These are phyloP conservation scores for Lasioglossum marginatum DNA, from an alignment of 2,888 invertebrate species.

Conservation along the genomic window DNA sequence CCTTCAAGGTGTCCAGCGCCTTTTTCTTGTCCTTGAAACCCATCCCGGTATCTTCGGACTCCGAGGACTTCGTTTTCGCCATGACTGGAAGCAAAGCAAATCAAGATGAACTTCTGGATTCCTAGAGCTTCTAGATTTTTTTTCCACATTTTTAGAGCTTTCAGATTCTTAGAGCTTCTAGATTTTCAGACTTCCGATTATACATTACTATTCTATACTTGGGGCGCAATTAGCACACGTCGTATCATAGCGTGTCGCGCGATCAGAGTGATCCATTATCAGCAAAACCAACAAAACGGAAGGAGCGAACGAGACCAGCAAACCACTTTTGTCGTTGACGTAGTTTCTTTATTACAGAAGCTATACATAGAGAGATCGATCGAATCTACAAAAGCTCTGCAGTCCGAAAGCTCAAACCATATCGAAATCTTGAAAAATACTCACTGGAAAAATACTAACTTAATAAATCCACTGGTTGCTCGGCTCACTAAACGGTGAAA, in stretches of 20 bases:
- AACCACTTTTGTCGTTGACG: conserved; percentile 66
- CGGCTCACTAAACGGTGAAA: neutral
- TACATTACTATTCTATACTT: neutral
- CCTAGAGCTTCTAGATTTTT: too few relatives aligned
- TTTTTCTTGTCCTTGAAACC: conserved; percentile 91
- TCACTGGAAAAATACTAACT: neutral
- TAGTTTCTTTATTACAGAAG: conserved; percentile 39
- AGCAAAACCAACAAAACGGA: neutral
- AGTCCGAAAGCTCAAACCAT: neutral
- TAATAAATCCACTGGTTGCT: neutral
- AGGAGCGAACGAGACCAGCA: conserved; percentile 29
- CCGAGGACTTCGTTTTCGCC: conserved; percentile 77
- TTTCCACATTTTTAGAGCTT: neutral
- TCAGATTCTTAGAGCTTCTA: neutral
- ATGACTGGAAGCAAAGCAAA: conserved; percentile 63
- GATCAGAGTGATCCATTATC: conserved; percentile 44
- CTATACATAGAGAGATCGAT: conserved; percentile 21
- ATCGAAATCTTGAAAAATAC: neutral
- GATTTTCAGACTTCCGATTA: neutral
- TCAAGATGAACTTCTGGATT: neutral
- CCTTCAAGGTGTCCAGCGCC: conserved; percentile 88
- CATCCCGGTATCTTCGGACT: conserved; percentile 87
- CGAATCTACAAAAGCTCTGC: neutral
- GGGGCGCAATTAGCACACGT: neutral
- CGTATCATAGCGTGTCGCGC: conserved; percentile 28